Base-by-base conservation (phyloP, 2,113 vertebrate species). In the Psettodes erumei region DNA sequence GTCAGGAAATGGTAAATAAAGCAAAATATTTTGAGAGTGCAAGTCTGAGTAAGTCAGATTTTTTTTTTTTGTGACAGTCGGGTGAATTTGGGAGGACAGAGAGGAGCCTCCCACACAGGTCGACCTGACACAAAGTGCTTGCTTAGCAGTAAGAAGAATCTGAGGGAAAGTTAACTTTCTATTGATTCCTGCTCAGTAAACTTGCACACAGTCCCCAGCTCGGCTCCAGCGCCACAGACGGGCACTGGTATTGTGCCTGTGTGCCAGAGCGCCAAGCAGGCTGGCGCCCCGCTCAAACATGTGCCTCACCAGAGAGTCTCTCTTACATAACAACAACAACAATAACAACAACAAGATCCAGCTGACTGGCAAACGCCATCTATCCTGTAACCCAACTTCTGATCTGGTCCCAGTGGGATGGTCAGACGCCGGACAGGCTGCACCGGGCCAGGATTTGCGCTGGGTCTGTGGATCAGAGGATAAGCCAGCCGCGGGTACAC, bases 311-410 rank as follows among this genome's bases (percentile, higher is more conserved):
- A 72, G 50, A 60, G 53, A 38, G 70, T 67, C 32, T 47, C 72
- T 74, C 75, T 88, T 89, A 82, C 62, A 51, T 81, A 90, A 91
- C 80, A 65, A 62, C 55, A 79, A 55, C 76, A 79, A 59, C 81
- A 86, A 75, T 33, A 63, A 76, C 42, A 82, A 56, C 75, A 82
- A 64, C 86, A 86, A 76, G 47, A 67, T 74, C 47, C 85, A 89
- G 84, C 88, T 86, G 86, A 87, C 32, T 59, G 74, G 43, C 79
- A 77, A 81, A 85, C 85, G 76, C 43, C 63, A 54, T 63, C 76
- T 62, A 21, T 75, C 75, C 48, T 59, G 27, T 37, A 67, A 68
- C 59, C 56, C 27, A 0, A 2, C 15, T 11, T 19, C 42, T 43
- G 15, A 9, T 9, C 33, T 2, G 60, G 45, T 51, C 81, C 84